Evolutionary conservation across 2,888 invertebrate species (phyloP).

Genomic region (Tribolium freemani): DNA sequence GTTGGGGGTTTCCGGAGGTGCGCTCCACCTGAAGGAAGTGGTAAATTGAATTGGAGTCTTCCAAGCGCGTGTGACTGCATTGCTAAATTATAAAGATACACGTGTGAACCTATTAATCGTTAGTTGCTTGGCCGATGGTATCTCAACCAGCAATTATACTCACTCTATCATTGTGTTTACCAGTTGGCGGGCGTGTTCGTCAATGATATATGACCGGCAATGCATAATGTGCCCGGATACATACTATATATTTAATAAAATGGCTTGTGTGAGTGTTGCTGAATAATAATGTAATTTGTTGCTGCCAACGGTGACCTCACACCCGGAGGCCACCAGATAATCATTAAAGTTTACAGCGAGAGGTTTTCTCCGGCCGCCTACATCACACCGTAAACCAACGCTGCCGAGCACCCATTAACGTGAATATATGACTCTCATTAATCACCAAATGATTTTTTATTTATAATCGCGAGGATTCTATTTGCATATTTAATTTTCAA

Average conservation of each 20-base stretch:
- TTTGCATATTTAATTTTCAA: constrained; percentile 48
- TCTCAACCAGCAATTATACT: constrained; percentile 61
- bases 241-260: constrained; percentile 62
- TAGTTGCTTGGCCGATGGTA: constrained; percentile 57
- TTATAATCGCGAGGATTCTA: constrained; percentile 44
- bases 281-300: constrained; percentile 65
- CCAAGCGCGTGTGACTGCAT: constrained; percentile 29
- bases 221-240: constrained; percentile 62
- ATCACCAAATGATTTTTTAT: constrained; percentile 55
- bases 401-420: constrained; percentile 55
- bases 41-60: constrained; percentile 14
- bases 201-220: constrained; percentile 61
- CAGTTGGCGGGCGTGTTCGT: constrained; percentile 62
- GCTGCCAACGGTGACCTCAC: constrained; percentile 63
- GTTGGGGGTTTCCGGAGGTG: constrained; percentile 19
- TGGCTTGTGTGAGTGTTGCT: constrained; percentile 61
- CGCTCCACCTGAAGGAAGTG: constrained; percentile 26
- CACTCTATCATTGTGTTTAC: constrained; percentile 63
- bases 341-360: constrained; percentile 62
- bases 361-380: constrained; percentile 61
- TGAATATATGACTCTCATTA: constrained; percentile 56
- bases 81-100: constrained; percentile 54
- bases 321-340: constrained; percentile 61
- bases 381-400: constrained; percentile 58
- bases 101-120: constrained; percentile 61